Percentiles rank a stretch among this genome's conserved stretches.
phyloP scores from a whole-genome alignment of 1,140 invertebrate species.

The Meteorus sp. region DNA sequence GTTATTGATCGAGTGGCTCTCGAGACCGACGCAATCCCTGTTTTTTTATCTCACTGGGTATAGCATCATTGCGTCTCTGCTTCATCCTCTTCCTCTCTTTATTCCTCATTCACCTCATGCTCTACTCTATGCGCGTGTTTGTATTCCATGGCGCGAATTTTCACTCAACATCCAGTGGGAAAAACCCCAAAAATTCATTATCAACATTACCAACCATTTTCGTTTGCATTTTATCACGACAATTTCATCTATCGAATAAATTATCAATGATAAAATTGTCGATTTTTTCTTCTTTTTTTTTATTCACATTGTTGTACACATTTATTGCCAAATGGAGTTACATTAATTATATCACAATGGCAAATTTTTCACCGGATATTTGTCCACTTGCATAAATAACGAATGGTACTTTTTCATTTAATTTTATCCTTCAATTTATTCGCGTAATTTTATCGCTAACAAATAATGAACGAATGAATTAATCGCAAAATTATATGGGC shows the following conservation, averaged over 20 bases:
- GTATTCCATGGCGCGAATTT: slow-evolving; percentile 21
- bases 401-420: too few species aligned
- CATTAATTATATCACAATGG: too few species aligned
- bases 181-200: slow-evolving; percentile 28
- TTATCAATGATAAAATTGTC: not conserved
- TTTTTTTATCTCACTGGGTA: slow-evolving; percentile 28
- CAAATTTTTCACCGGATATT: too few species aligned
- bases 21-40: slow-evolving; percentile 34
- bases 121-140: slow-evolving; percentile 13
- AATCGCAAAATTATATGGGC: too few species aligned
- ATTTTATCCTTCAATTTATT: too few species aligned
- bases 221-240: not conserved
- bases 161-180: slow-evolving; percentile 19
- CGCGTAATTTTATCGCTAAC: too few species aligned
- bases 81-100: slow-evolving; percentile 5
- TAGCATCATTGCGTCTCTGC: not conserved
- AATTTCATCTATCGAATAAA: not conserved
- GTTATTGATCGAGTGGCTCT: slow-evolving; percentile 60
- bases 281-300: not conserved
- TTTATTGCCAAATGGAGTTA: too few species aligned
- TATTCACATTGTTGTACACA: too few species aligned
- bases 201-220: slow-evolving; percentile 5
- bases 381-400: too few species aligned
- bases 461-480: too few species aligned
- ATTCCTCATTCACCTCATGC: too few species aligned